These are phyloP conservation scores for Enoplolaimus lenunculus DNA, from an alignment of 2,888 invertebrate genomes.

Conservation along the genomic window DNA sequence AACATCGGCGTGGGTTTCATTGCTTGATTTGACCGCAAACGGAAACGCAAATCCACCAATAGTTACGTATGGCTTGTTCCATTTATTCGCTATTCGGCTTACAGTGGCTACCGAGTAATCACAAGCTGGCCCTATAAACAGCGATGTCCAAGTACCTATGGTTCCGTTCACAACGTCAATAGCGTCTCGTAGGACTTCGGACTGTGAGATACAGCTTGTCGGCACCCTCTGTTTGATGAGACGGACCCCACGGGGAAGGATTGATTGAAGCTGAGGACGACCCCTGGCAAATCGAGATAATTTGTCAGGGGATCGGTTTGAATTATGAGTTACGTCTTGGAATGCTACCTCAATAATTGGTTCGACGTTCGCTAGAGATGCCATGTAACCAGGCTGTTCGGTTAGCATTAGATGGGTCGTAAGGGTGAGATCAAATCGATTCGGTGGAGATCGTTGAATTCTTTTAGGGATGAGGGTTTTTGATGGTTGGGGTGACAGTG, in stretches of 20 bases:
- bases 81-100: conserved; percentile 10
- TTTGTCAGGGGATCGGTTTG: background rate
- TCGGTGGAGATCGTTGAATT: too few relatives aligned
- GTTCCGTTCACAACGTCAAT: conserved; percentile 16
- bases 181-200: conserved; percentile 1
- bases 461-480: too few relatives aligned
- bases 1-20: conserved; percentile 2
- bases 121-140: conserved; percentile 18
- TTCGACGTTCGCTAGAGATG: background rate
- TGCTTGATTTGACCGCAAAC: conserved; percentile 1
- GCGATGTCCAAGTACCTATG: conserved; percentile 8
- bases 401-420: background rate
- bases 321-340: background rate
- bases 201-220: conserved; percentile 12
- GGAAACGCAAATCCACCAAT: conserved; percentile 15
- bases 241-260: background rate
- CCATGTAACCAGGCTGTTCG: background rate
- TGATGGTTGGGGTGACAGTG: too few relatives aligned
- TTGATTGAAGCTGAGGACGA: too few relatives aligned
- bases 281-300: background rate
- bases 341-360: background rate
- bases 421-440: too few relatives aligned
- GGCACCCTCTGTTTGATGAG: background rate
- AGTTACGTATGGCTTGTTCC: background rate
- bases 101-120: conserved; percentile 16